Evolutionary conservation across 2,888 invertebrate species (phyloP).

Genomic region (Busseola fusca): DNA sequence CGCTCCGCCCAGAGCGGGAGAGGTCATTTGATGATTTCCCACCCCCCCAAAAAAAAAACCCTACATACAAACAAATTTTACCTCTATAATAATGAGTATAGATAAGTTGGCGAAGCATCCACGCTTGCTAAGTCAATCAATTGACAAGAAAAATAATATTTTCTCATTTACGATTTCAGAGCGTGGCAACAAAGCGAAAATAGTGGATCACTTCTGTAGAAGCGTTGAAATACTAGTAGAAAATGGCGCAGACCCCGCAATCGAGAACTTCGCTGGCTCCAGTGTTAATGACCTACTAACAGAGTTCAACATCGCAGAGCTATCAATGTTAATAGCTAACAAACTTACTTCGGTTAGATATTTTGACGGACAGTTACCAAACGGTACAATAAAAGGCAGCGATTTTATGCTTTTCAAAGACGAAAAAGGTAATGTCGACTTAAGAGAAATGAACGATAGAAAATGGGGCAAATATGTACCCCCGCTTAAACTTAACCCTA

Average conservation of each 20-base stretch:
- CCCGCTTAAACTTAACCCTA: not conserved
- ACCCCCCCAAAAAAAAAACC: no score
- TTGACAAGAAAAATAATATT: not conserved
- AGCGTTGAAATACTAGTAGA: slow-evolving; percentile 81
- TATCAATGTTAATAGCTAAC: slow-evolving; percentile 75
- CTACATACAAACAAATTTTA: no score
- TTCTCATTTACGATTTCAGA: slow-evolving; percentile 58
- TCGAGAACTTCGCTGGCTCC: slow-evolving; percentile 82
- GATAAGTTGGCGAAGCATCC: no score
- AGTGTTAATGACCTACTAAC: slow-evolving; percentile 81
- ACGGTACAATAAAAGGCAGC: slow-evolving; percentile 46
- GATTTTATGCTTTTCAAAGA: slow-evolving; percentile 71
- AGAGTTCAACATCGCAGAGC: slow-evolving; percentile 74
- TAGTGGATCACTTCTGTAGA: slow-evolving; percentile 71
- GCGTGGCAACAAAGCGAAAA: slow-evolving; percentile 71
- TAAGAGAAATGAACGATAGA: slow-evolving; percentile 34
- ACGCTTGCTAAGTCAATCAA: no score
- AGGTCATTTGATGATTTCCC: no score
- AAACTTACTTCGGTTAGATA: slow-evolving; percentile 61
- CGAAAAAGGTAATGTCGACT: slow-evolving; percentile 62
- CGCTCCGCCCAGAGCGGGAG: no score
- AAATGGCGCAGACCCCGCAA: slow-evolving; percentile 80
- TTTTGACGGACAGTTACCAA: slow-evolving; percentile 40
- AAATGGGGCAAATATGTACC: not conserved
- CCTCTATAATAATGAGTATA: no score